Conservation (phyloP, 2,888 invertebrate species). For the Andrena marginata region DNA sequence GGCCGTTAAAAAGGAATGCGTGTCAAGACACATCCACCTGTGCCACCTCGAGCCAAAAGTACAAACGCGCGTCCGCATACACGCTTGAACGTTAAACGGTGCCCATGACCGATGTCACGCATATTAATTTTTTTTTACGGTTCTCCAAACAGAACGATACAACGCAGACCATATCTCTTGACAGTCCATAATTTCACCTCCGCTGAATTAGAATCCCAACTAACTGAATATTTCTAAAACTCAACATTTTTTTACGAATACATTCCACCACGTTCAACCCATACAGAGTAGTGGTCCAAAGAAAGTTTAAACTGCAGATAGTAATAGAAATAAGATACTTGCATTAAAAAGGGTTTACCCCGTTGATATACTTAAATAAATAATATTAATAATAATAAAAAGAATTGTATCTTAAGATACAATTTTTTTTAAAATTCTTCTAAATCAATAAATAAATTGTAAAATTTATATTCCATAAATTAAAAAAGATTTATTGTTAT, state of each 20-base stretch:
- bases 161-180: neutral
- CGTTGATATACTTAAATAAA: no score
- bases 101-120: conserved; percentile 1
- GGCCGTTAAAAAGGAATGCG: conserved; percentile 1
- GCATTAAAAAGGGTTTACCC: no score
- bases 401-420: no score
- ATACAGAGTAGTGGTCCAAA: no score
- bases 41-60: neutral
- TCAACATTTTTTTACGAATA: neutral
- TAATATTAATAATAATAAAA: no score
- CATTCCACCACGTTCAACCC: no score
- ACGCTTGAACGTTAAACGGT: neutral
- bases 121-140: conserved; percentile 42
- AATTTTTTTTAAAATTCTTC: no score
- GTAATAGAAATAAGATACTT: no score
- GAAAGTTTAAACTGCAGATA: no score
- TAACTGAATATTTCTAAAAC: neutral
- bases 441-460: no score
- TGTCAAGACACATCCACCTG: conserved; percentile 4
- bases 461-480: no score
- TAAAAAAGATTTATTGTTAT: no score
- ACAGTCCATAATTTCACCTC: conserved; percentile 43
- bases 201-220: neutral
- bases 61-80: neutral
- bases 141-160: conserved; percentile 10